Evolutionary conservation across 2,888 invertebrate genomes (phyloP).

Genomic region (Acheta domesticus): DNA sequence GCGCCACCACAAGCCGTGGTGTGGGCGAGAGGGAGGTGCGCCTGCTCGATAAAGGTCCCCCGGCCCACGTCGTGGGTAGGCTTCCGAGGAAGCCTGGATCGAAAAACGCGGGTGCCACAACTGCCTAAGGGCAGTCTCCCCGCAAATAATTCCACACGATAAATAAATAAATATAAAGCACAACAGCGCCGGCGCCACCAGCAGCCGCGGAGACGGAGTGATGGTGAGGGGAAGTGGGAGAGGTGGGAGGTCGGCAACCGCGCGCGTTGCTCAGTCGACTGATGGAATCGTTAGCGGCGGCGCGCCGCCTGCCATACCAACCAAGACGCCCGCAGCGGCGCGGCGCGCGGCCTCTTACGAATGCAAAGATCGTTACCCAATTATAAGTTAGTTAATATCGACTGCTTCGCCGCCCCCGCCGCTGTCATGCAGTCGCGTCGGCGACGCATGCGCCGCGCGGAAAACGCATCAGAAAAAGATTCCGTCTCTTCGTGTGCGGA

Average conservation of each 20-base stretch:
- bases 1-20: no score
- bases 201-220: not conserved
- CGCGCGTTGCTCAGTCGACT: not conserved
- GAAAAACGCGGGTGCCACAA: no score
- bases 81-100: no score
- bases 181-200: no score
- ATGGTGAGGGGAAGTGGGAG: not conserved
- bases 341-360: not conserved
- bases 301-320: not conserved
- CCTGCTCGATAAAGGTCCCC: no score
- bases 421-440: not conserved
- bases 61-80: no score
- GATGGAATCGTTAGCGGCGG: constrained; percentile 5
- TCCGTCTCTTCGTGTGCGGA: constrained; percentile 5
- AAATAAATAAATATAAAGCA: no score
- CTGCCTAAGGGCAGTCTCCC: no score
- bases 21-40: no score
- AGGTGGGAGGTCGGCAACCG: not conserved
- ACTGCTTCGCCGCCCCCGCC: not conserved
- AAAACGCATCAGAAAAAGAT: not conserved
- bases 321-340: not conserved
- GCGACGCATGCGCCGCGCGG: not conserved
- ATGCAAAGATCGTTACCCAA: constrained; percentile 29
- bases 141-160: no score
- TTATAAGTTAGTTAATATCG: constrained; percentile 31